A percentile compares a stretch with the other conserved stretches of the same genome.
Conservation (phyloP, 1,140 invertebrate species). For the Mya arenaria region DNA sequence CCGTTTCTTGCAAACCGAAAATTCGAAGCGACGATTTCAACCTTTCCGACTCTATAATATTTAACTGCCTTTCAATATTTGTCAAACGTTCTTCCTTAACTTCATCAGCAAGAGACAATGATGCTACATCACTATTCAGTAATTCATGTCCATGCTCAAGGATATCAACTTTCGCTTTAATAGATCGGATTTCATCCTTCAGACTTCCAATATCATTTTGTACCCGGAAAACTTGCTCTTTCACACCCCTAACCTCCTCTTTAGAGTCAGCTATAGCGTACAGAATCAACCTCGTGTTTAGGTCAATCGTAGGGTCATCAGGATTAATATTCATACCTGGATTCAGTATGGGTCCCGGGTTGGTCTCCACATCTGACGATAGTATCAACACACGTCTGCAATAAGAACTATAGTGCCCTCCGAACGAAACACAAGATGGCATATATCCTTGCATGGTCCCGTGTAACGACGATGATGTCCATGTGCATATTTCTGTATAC, state of each 20-base stretch:
- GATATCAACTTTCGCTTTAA: background rate
- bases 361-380: background rate
- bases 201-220: slow-evolving; percentile 6
- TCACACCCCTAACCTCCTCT: slow-evolving; percentile 7
- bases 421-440: background rate
- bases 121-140: background rate
- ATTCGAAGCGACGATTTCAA: slow-evolving; percentile 9
- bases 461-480: background rate
- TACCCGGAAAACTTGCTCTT: background rate
- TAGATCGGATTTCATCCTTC: background rate
- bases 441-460: slow-evolving; percentile 9
- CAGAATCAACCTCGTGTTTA: slow-evolving; percentile 4
- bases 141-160: background rate
- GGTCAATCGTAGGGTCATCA: background rate
- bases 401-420: background rate
- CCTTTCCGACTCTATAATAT: background rate
- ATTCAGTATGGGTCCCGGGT: background rate
- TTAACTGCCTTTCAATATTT: background rate
- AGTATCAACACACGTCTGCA: background rate
- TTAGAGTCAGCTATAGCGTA: slow-evolving; percentile 30
- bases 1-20: slow-evolving; percentile 11
- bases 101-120: slow-evolving; percentile 24
- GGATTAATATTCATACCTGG: background rate
- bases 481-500: slow-evolving; percentile 6
- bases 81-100: slow-evolving; percentile 2